Evolutionary conservation across 2,888 invertebrate genomes (phyloP), one percentile per base, ranked within the genome.

Genomic region (Melolontha melolontha): DNA sequence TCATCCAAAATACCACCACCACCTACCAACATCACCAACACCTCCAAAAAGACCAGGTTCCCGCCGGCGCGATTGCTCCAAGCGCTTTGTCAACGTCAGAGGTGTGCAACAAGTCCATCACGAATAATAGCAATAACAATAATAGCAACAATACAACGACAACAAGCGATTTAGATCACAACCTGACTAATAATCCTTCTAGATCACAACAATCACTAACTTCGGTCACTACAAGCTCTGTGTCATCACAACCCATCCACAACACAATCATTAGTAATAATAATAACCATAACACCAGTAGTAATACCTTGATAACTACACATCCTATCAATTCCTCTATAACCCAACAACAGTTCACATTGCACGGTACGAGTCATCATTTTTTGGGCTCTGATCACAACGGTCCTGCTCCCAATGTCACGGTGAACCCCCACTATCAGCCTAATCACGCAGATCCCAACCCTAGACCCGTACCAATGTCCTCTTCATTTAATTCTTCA

Each of bases 361-460:
- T 84, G 73, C 82, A 82, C 76, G 83, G 84, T 69, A 79, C 81
- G 71, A 42, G 42, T 14, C 59, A 59, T 8, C 76, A 79, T 64
- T 81, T 83, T 68, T 78, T 83, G 74, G 82, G 83, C 54, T 83
- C 85, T 73, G 85, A 86, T 78, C 84, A 84, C 73, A 85, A 85
- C 72, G 89, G 88, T 80, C 89, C 89, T 80, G 89, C 89, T 79
- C 89, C 89, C 79, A 89, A 89, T 85, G 89, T 89, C 70, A 89
- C 89, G 79, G 89, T 89, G 76, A 89, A 89, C 85, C 88, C 89
- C 77, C 85, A 85, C 55, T 84, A 84, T 70, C 82, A 82, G 69
- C 79, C 75, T 16, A 72, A 64, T 55, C 47, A 47, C 44, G 54
- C 51, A 27, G 55, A 66, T 16, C 39, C 64, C 6, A 44, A 34